These are phyloP conservation scores for Grallaria varia DNA, from an alignment of 2,113 vertebrate species.

Conservation along the genomic window DNA sequence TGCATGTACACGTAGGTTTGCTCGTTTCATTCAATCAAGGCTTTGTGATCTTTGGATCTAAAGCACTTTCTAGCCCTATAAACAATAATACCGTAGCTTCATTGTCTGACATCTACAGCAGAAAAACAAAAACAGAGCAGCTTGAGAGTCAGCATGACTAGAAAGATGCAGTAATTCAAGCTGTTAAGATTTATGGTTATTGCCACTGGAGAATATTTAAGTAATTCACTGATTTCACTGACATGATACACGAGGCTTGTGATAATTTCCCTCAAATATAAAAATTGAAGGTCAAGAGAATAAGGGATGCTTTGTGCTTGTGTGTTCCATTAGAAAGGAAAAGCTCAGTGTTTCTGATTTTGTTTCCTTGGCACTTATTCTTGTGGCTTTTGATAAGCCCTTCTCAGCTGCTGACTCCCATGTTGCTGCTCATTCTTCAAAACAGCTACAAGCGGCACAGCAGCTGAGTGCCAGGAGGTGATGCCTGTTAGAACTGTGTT, in stretches of 20 bases:
- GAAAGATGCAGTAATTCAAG: constrained; percentile 30
- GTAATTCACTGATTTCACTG: not conserved
- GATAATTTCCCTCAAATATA: not conserved
- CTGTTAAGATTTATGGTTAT: constrained; percentile 37
- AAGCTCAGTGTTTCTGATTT: not conserved
- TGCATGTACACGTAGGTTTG: not conserved
- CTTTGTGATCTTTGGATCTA: not conserved
- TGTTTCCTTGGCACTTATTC: not conserved
- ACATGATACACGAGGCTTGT: not conserved
- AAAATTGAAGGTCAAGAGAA: not conserved
- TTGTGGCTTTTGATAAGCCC: constrained; percentile 8
- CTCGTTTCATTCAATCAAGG: not conserved
- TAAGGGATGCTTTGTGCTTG: not conserved
- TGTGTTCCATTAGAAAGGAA: not conserved
- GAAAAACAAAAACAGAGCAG: constrained; percentile 41
- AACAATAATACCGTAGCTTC: not conserved
- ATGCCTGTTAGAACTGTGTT: not conserved
- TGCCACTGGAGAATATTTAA: not conserved
- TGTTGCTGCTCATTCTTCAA: not conserved
- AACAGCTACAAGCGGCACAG: not conserved
- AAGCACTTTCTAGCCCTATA: not conserved
- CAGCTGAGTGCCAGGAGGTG: not conserved
- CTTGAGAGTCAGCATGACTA: constrained; percentile 42
- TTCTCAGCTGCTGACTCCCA: not conserved
- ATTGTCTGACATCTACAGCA: constrained; percentile 1